Conservation (phyloP, 2,113 vertebrate species). For the Gallinago undulata region DNA sequence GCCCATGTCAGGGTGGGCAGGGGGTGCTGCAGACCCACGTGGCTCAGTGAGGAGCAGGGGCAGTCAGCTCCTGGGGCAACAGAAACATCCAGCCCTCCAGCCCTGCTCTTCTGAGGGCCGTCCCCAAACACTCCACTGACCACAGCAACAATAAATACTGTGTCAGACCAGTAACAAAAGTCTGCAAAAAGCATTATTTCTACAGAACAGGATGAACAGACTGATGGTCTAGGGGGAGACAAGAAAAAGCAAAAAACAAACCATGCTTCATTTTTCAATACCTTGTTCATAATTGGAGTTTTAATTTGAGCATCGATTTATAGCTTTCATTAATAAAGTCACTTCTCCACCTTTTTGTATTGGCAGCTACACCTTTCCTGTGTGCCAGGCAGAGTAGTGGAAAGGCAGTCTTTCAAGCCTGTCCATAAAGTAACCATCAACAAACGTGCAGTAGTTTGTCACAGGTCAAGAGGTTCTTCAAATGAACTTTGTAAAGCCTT, state of each 20-base stretch:
- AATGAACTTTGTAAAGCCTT: neutral
- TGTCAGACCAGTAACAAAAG: too few species aligned
- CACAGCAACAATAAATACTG: neutral
- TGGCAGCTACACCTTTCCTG: neutral
- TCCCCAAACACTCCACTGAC: neutral
- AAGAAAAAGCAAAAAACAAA: too few species aligned
- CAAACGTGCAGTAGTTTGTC: neutral
- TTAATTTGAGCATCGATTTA: neutral
- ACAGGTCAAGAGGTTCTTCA: neutral
- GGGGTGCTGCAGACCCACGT: neutral
- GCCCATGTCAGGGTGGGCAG: neutral
- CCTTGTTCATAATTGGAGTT: neutral
- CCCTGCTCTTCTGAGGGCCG: neutral
- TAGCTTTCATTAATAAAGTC: too few species aligned
- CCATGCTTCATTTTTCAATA: neutral
- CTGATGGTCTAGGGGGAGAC: rapidly evolving
- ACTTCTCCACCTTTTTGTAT: neutral
- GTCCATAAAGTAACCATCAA: neutral
- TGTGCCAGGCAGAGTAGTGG: neutral
- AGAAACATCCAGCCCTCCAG: too few species aligned
- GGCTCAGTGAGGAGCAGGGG: neutral
- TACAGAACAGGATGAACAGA: too few species aligned
- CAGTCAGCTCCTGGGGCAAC: neutral
- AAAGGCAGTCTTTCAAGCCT: neutral
- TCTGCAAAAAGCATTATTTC: neutral